These are phyloP conservation scores for Stenodera caucasica DNA, from an alignment of 2,888 invertebrate genomes.

Conservation along the genomic window DNA sequence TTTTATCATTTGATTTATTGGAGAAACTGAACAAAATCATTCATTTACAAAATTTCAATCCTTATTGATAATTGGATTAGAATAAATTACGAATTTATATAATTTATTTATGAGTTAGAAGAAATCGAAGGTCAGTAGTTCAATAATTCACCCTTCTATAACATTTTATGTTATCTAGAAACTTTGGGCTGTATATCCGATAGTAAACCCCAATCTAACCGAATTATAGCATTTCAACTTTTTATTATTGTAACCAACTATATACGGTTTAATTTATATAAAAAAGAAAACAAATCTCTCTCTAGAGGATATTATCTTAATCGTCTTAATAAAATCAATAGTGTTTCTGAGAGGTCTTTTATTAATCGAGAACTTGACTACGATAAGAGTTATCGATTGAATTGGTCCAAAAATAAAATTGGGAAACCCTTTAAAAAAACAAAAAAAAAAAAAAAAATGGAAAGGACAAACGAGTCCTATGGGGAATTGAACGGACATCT, in stretches of 20 bases:
- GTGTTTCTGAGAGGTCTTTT: not conserved
- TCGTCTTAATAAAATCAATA: constrained; percentile 6
- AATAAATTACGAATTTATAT: not conserved
- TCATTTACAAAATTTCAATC: too few species aligned
- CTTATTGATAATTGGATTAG: too few species aligned
- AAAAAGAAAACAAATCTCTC: not conserved
- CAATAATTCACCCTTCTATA: constrained; percentile 27
- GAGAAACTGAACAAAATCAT: constrained; percentile 18
- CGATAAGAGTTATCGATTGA: not conserved
- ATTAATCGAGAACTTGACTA: not conserved
- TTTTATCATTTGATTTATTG: constrained; percentile 20
- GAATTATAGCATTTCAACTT: constrained; percentile 28
- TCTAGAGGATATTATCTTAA: constrained; percentile 1
- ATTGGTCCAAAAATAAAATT: not conserved
- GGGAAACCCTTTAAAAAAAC: not conserved
- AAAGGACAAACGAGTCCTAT: constrained; percentile 27
- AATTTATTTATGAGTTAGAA: constrained; percentile 12
- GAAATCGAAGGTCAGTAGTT: constrained; percentile 25
- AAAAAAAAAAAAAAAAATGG: too few species aligned
- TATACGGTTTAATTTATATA: not conserved
- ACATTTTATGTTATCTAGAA: constrained; percentile 29
- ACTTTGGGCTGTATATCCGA: constrained; percentile 27
- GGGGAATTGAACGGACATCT: constrained; percentile 31
- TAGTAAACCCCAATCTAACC: constrained; percentile 26
- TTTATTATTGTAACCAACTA: not conserved